Percentiles rank a stretch among this genome's conserved stretches.
These are phyloP conservation scores for Cyrtodaria siliqua DNA, from an alignment of 2,888 invertebrate genomes.

Conservation along the genomic window DNA sequence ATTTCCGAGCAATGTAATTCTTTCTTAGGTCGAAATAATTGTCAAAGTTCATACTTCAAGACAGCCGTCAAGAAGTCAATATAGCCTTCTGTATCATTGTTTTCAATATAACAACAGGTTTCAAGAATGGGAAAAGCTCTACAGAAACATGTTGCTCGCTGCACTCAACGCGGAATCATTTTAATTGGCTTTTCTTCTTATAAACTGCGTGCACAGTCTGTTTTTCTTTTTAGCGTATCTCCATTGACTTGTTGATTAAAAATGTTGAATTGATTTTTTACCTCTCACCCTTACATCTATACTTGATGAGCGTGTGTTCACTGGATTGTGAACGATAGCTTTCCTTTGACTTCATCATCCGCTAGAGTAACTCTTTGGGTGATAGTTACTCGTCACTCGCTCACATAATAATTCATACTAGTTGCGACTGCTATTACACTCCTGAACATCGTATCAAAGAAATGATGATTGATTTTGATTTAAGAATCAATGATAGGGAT, in stretches of 20 bases:
- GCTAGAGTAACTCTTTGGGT: constrained; percentile 1
- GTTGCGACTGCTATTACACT: too few species aligned
- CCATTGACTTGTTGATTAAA: constrained; percentile 16
- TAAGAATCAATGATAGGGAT: too few species aligned
- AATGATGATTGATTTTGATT: too few species aligned
- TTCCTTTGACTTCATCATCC: constrained; percentile 9
- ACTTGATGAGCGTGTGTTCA: constrained; percentile 6
- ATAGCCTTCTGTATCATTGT: constrained; percentile 2
- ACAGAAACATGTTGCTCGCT: constrained; percentile 8
- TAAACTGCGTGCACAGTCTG: constrained; percentile 1
- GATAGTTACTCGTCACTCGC: too few species aligned
- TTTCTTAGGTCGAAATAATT: constrained; percentile 1
- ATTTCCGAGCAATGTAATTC: too few species aligned
- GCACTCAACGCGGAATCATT: constrained; percentile 30
- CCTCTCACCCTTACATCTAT: constrained; percentile 19
- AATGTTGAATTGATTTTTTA: constrained; percentile 24
- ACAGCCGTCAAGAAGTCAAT: constrained; percentile 7
- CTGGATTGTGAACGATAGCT: constrained; percentile 19
- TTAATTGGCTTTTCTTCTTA: constrained; percentile 56
- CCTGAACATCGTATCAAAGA: too few species aligned
- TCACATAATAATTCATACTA: too few species aligned
- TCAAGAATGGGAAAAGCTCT: constrained; percentile 6
- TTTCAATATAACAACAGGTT: constrained; percentile 48
- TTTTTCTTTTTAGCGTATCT: background rate
- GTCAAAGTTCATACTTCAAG: constrained; percentile 9